Conservation (phyloP, 2,113 vertebrate species). For the Oryzias celebensis region DNA sequence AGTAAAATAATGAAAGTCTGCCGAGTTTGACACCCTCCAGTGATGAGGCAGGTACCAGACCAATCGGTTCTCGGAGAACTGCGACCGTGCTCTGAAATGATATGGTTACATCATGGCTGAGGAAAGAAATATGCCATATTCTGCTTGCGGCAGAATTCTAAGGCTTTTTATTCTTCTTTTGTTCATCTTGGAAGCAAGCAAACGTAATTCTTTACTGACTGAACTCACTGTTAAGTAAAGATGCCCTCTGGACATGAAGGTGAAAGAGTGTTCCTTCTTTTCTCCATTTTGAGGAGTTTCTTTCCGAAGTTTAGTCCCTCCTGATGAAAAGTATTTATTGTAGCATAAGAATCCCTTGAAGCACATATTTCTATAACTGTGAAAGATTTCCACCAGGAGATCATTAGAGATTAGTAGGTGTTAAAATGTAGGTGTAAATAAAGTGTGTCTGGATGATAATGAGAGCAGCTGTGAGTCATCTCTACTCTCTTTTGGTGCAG, state of each 20-base stretch:
- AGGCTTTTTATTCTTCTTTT: background rate
- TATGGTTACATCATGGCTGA: background rate
- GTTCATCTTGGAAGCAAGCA: background rate
- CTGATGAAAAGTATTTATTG: background rate
- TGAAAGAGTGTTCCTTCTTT: background rate
- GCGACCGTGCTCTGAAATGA: constrained; percentile 4
- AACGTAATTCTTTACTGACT: background rate
- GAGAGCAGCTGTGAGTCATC: no score
- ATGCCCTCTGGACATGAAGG: background rate
- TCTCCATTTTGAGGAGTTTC: background rate
- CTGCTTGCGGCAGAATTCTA: background rate
- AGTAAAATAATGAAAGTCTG: constrained; percentile 11
- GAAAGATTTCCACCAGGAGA: no score
- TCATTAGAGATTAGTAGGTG: no score
- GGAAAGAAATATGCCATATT: constrained; percentile 10
- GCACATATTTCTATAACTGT: background rate
- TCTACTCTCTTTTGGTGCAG: no score
- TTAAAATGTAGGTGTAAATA: no score
- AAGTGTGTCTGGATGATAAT: no score
- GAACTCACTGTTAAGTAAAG: background rate
- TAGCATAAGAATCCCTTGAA: background rate
- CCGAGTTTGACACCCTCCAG: constrained; percentile 9
- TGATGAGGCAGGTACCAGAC: constrained; percentile 12
- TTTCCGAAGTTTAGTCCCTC: background rate
- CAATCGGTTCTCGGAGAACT: constrained; percentile 5